phyloP scores from a whole-genome alignment of 2,888 invertebrate species.

The Copidosoma aretas region DNA sequence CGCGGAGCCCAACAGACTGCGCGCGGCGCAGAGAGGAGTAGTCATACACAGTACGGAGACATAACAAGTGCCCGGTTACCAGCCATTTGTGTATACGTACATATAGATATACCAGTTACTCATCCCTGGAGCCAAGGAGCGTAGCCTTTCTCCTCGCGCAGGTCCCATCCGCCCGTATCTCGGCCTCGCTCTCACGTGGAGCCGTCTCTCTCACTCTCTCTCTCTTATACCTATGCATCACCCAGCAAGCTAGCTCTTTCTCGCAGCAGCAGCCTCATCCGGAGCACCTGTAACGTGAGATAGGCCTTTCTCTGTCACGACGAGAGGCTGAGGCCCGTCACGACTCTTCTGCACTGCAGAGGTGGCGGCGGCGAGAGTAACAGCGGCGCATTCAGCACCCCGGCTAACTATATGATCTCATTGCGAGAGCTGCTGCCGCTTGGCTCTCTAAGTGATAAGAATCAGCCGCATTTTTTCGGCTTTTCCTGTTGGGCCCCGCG shows the following conservation, averaged over 20 bases:
- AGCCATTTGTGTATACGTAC: too few species aligned
- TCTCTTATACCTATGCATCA: background rate
- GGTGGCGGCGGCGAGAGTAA: too few species aligned
- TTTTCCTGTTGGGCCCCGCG: background rate
- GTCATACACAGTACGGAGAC: too few species aligned
- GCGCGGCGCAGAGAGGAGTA: too few species aligned
- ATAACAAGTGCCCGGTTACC: too few species aligned
- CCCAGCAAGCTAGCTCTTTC: background rate
- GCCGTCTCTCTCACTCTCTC: conserved; percentile 18
- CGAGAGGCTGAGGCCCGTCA: conserved; percentile 32
- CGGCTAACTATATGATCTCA: conserved; percentile 35
- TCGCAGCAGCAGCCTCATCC: conserved; percentile 21
- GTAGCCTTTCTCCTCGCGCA: conserved; percentile 4
- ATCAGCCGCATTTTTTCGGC: conserved; percentile 22
- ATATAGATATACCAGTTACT: too few species aligned
- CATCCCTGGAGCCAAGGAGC: too few species aligned
- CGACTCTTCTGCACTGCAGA: conserved; percentile 14
- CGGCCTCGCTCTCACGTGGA: conserved; percentile 1
- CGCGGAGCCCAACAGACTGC: too few species aligned
- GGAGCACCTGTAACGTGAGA: conserved; percentile 40
- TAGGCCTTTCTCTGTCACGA: conserved; percentile 40
- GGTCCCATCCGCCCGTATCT: conserved; percentile 19
- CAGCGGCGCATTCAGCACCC: conserved; percentile 3
- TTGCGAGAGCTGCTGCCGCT: conserved; percentile 3
- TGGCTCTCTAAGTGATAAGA: conserved; percentile 27